These are phyloP conservation scores for Pogona vitticeps DNA, from an alignment of 2,113 vertebrate genomes.

Conservation along the genomic window DNA sequence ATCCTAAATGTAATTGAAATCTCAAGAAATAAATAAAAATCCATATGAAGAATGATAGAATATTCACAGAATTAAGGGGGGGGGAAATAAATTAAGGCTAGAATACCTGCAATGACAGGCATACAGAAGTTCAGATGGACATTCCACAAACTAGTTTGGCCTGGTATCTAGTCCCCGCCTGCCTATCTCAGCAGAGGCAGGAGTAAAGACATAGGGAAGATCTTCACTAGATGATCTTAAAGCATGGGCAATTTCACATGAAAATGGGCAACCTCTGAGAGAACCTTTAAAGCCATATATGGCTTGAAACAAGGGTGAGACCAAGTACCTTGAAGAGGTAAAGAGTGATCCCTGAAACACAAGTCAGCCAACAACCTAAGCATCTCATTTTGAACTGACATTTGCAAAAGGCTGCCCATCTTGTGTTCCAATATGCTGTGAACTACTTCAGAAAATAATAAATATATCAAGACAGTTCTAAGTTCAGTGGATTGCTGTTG, in stretches of 20 bases:
- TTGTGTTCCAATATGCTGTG: background rate
- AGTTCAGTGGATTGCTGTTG: too few relatives aligned
- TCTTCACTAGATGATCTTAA: background rate
- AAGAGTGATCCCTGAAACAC: background rate
- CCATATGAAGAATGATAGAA: too few relatives aligned
- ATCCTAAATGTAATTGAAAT: background rate
- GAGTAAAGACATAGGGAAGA: background rate
- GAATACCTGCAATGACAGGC: background rate
- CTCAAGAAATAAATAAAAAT: background rate
- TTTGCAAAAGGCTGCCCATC: background rate
- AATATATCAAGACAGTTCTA: background rate
- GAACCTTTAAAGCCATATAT: background rate
- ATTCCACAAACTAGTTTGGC: background rate
- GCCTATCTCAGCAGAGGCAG: background rate
- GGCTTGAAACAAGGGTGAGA: too few relatives aligned
- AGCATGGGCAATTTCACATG: background rate
- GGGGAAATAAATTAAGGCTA: background rate
- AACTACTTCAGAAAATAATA: background rate
- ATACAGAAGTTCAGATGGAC: background rate
- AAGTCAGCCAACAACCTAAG: background rate
- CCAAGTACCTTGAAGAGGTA: background rate
- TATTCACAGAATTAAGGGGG: background rate
- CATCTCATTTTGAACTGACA: background rate
- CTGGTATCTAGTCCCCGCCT: background rate
- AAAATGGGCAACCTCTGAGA: background rate